phyloP scores from a whole-genome alignment of 2,888 invertebrate species.

The Plebejus anna region DNA sequence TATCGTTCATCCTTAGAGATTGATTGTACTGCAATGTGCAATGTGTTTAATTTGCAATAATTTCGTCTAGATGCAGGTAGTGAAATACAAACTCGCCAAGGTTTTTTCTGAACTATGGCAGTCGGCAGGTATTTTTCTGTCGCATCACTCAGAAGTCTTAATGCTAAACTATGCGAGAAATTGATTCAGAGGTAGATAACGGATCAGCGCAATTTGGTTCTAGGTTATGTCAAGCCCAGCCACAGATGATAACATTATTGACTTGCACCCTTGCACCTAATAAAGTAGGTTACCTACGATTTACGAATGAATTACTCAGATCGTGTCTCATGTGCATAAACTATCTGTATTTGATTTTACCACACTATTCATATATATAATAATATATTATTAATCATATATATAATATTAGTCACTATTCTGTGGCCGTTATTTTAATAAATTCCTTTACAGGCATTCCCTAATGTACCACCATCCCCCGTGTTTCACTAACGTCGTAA shows the following conservation, averaged over 20 bases:
- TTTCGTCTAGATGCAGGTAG: not conserved
- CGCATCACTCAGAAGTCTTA: too few relatives aligned
- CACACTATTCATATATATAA: not conserved
- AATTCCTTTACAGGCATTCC: conserved; percentile 15
- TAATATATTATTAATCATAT: too few relatives aligned
- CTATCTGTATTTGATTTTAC: not conserved
- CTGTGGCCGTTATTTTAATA: conserved; percentile 20
- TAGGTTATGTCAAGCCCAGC: too few relatives aligned
- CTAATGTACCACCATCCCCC: conserved; percentile 27
- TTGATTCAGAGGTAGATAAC: too few relatives aligned
- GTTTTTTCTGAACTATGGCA: not conserved
- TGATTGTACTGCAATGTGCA: conserved; percentile 11
- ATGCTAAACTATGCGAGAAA: too few relatives aligned
- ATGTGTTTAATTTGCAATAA: not conserved
- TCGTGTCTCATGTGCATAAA: not conserved
- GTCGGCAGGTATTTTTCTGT: too few relatives aligned
- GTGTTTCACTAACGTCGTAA: conserved; percentile 34
- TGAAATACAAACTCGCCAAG: not conserved
- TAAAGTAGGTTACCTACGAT: too few relatives aligned
- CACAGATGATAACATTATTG: too few relatives aligned
- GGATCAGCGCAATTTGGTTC: too few relatives aligned
- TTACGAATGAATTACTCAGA: not conserved
- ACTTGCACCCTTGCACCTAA: too few relatives aligned
- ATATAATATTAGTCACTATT: not conserved
- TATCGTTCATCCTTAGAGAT: not conserved